Evolutionary conservation across 2,888 invertebrate species (phyloP).

Genomic region (Deilephila porcellus): DNA sequence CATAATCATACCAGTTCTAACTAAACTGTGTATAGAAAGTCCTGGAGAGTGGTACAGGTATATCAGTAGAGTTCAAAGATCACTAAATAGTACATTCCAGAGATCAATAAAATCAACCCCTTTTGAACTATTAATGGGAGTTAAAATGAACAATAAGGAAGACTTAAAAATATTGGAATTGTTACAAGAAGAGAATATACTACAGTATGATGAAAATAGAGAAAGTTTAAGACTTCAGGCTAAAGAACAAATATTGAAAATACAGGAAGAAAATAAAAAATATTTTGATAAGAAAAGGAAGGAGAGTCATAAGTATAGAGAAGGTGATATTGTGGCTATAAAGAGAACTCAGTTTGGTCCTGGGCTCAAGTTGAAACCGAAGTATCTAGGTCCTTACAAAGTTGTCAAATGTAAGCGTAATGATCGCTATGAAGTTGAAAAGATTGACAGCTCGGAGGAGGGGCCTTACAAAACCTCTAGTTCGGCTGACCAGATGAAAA

Average conservation of each 20-base stretch:
- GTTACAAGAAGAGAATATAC: slow-evolving; percentile 38
- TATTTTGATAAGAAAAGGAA: slow-evolving; percentile 41
- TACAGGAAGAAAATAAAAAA: slow-evolving; percentile 36
- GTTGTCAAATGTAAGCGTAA: slow-evolving; percentile 28
- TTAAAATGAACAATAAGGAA: slow-evolving; percentile 38
- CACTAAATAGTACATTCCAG: slow-evolving; percentile 41
- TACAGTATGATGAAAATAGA: slow-evolving; percentile 31
- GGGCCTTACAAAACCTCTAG: slow-evolving; percentile 29
- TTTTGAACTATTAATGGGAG: slow-evolving; percentile 37
- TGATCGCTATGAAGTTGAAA: slow-evolving; percentile 39
- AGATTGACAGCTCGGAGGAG: slow-evolving; percentile 30
- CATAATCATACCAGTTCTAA: slow-evolving; percentile 35
- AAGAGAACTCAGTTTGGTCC: slow-evolving; percentile 42
- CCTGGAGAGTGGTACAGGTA: slow-evolving; percentile 32
- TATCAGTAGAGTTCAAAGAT: slow-evolving; percentile 29
- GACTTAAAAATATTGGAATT: slow-evolving; percentile 36
- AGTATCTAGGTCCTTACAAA: slow-evolving; percentile 42
- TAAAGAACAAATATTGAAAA: slow-evolving; percentile 31
- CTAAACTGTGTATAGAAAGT: slow-evolving; percentile 36
- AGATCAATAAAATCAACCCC: slow-evolving; percentile 38
- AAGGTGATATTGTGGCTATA: slow-evolving; percentile 45
- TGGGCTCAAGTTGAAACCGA: slow-evolving; percentile 39
- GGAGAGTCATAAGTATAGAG: slow-evolving; percentile 33
- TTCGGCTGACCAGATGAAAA: background rate
- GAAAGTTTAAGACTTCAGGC: slow-evolving; percentile 29